Conservation (phyloP, 2,888 invertebrate genomes). For the Stratiomys singularior region DNA sequence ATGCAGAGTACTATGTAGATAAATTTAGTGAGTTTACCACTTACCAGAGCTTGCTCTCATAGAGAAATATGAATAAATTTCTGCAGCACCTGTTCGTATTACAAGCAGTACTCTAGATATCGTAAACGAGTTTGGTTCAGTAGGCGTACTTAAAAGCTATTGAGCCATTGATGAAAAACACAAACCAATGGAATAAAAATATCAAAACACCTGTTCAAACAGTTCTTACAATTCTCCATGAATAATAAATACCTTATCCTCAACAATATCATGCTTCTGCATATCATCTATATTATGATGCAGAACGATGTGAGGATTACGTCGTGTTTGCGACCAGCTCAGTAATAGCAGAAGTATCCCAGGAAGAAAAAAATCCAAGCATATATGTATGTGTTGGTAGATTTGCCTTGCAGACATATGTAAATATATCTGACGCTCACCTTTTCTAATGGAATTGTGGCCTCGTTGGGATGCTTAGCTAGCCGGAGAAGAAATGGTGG, state of each 20-base stretch:
- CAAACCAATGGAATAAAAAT: background rate
- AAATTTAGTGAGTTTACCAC: too few species aligned
- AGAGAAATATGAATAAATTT: too few species aligned
- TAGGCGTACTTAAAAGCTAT: background rate
- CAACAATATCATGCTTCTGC: too few species aligned
- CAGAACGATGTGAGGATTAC: background rate
- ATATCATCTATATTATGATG: too few species aligned
- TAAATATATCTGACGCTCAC: background rate
- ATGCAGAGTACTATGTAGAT: too few species aligned
- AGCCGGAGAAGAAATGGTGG: background rate
- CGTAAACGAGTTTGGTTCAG: too few species aligned
- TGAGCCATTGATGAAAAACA: background rate
- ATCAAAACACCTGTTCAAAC: conserved; percentile 11
- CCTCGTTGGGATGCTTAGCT: conserved; percentile 13
- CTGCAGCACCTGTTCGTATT: too few species aligned
- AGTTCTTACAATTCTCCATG: background rate
- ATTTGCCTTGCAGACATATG: conserved; percentile 8
- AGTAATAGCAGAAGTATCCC: background rate
- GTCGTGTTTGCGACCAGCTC: background rate
- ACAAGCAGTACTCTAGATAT: too few species aligned
- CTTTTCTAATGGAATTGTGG: conserved; percentile 32
- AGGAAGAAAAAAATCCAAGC: too few species aligned
- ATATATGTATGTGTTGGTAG: background rate
- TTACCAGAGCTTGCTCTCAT: too few species aligned
- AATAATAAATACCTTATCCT: background rate